Evolutionary conservation across 2,888 invertebrate genomes (phyloP).

Genomic region (Sphinx pinastri): DNA sequence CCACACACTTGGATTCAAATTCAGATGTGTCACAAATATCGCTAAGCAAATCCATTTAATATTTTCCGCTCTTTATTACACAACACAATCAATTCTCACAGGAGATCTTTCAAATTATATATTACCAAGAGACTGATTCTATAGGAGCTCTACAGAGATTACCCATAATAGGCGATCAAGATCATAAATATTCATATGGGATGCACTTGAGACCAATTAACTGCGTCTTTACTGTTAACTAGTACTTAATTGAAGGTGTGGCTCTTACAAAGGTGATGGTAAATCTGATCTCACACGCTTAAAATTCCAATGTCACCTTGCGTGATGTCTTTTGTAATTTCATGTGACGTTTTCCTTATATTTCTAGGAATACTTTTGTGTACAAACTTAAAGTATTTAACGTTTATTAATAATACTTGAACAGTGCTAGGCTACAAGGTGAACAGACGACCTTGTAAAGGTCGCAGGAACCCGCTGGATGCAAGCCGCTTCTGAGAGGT

Average conservation of each 20-base stretch:
- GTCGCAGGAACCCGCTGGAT: too few species aligned
- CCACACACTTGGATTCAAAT: too few species aligned
- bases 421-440: not conserved
- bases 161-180: not conserved
- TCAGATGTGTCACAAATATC: too few species aligned
- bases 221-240: not conserved
- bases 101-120: not conserved
- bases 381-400: not conserved
- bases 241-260: not conserved
- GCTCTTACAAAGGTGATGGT: not conserved
- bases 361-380: not conserved
- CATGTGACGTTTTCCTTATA: conserved; percentile 7
- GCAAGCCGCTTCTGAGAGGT: too few species aligned
- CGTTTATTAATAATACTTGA: not conserved
- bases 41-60: not conserved
- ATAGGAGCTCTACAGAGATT: not conserved
- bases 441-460: too few species aligned
- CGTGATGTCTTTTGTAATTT: not conserved
- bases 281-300: conserved; percentile 18
- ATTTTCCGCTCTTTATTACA: not conserved
- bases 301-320: conserved; percentile 15
- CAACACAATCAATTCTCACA: not conserved
- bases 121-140: not conserved
- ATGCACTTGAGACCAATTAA: not conserved
- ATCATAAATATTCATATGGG: conserved; percentile 2